Percentiles rank a stretch among this genome's conserved stretches.
Evolutionary conservation across 2,888 invertebrate genomes (phyloP).

Genomic region (Cataglyphis cursor): DNA sequence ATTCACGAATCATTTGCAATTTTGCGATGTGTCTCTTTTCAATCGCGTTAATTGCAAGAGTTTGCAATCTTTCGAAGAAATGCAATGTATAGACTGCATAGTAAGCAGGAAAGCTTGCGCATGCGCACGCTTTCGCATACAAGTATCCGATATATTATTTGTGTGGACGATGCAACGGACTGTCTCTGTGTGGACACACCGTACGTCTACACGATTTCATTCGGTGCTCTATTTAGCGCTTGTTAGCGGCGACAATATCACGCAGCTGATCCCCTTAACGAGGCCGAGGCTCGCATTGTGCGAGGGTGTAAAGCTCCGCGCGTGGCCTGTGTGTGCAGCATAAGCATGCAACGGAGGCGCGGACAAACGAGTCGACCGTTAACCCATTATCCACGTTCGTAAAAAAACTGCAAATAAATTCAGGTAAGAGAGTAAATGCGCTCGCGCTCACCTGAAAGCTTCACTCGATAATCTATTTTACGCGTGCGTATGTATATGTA

Average conservation of each 20-base stretch:
- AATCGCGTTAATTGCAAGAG: background rate
- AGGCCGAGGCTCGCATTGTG: slow-evolving; percentile 75
- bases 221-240: slow-evolving; percentile 84
- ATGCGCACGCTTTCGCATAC: slow-evolving; percentile 1
- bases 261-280: slow-evolving; percentile 84
- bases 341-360: slow-evolving; percentile 46
- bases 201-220: slow-evolving; percentile 70
- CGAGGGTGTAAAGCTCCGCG: slow-evolving; percentile 78
- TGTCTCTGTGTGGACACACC: slow-evolving; percentile 53
- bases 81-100: background rate
- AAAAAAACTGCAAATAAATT: slow-evolving; percentile 46
- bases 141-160: slow-evolving; percentile 32
- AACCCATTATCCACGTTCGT: slow-evolving; percentile 50
- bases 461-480: background rate
- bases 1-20: slow-evolving; percentile 3
- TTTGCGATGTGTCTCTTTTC: background rate
- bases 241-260: slow-evolving; percentile 84
- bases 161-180: slow-evolving; percentile 17
- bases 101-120: background rate
- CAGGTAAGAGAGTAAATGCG: background rate
- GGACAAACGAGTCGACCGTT: slow-evolving; percentile 60
- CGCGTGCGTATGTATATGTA: background rate
- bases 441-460: background rate
- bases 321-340: slow-evolving; percentile 51
- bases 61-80: slow-evolving; percentile 6